A percentile compares a stretch with the other conserved stretches of the same genome.
phyloP scores from a whole-genome alignment of 2,888 invertebrate genomes.

The Dastarcus helophoroides region DNA sequence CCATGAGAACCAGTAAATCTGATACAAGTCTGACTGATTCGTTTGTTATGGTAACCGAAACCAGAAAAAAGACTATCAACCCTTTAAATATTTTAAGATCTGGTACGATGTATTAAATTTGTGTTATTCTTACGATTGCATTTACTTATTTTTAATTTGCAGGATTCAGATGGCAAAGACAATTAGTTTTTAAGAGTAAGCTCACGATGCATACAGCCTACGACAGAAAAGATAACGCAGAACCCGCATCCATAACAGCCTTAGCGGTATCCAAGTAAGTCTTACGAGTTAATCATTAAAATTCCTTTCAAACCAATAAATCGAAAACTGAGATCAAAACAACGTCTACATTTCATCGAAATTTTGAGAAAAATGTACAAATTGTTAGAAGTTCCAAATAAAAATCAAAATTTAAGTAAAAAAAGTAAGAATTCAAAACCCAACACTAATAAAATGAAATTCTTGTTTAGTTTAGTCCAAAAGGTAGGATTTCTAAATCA shows the following conservation, averaged over 20 bases:
- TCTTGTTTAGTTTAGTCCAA: no score
- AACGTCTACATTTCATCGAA: no score
- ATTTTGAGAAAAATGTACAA: no score
- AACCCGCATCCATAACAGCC: conserved; percentile 93
- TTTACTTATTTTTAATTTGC: conserved; percentile 14
- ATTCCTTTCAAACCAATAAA: no score
- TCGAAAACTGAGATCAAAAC: no score
- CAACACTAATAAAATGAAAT: no score
- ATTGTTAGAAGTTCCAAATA: no score
- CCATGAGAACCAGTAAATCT: conserved; percentile 74
- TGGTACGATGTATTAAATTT: no score
- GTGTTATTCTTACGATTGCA: conserved; percentile 5
- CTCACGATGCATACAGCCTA: conserved; percentile 96
- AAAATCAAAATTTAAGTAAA: no score
- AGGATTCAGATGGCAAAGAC: conserved; percentile 84
- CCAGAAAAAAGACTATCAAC: conserved; percentile 37
- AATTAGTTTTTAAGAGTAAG: conserved; percentile 86
- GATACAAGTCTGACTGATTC: conserved; percentile 86
- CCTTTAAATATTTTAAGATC: conserved; percentile 32
- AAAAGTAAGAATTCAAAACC: no score
- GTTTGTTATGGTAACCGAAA: conserved; percentile 67
- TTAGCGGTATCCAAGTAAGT: conserved; percentile 73
- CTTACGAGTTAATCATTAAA: no score
- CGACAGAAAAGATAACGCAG: conserved; percentile 92
- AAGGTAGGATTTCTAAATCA: no score